phyloP scores from a whole-genome alignment of 2,797 vertebrate species.

The Tokudaia muenninki region DNA sequence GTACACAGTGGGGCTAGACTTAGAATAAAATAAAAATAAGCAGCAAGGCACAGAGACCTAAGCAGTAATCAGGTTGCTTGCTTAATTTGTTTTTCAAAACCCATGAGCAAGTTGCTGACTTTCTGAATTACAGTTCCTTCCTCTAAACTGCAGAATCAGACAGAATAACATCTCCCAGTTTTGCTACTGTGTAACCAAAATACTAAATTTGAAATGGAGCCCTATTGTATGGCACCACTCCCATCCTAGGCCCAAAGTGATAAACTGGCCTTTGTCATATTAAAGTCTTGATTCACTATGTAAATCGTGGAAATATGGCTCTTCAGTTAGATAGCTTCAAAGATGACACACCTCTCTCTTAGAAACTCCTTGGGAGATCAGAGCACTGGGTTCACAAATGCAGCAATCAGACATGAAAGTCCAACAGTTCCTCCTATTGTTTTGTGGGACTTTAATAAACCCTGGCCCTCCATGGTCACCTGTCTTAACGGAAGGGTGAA shows the following conservation, averaged over 20 bases:
- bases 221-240: neutral
- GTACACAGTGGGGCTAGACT: too few relatives aligned
- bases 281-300: neutral
- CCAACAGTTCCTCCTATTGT: slow-evolving; percentile 67
- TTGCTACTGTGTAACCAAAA: neutral
- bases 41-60: neutral
- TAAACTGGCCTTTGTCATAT: neutral
- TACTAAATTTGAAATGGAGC: neutral
- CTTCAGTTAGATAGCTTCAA: slow-evolving; percentile 4
- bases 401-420: slow-evolving; percentile 73
- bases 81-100: slow-evolving; percentile 51
- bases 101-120: slow-evolving; percentile 13
- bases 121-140: slow-evolving; percentile 40
- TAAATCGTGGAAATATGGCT: neutral
- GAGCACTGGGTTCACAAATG: slow-evolving; percentile 47
- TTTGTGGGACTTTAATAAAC: slow-evolving; percentile 43
- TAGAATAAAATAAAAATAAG: neutral
- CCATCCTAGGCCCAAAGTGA: neutral
- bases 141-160: slow-evolving; percentile 23
- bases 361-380: slow-evolving; percentile 60
- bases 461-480: neutral
- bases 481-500: slow-evolving; percentile 48
- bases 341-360: neutral
- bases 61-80: neutral
- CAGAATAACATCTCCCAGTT: neutral